Conservation (phyloP, 2,888 invertebrate species). For the Rutpela maculata region DNA sequence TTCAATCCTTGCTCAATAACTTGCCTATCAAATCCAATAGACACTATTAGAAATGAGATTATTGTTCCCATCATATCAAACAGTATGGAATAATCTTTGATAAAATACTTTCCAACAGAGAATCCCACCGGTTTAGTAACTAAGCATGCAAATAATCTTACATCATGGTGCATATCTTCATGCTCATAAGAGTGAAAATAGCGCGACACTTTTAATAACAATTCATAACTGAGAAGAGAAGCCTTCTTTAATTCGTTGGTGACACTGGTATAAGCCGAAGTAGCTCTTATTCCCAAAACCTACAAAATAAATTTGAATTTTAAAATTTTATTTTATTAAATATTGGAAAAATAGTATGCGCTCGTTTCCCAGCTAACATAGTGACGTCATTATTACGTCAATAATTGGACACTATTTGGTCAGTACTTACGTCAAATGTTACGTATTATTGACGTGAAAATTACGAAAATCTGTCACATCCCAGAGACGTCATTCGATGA, state of each 20-base stretch:
- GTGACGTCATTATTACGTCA: too few species aligned
- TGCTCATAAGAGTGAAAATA: constrained; percentile 16
- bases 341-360: too few species aligned
- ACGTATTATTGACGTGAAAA: too few species aligned
- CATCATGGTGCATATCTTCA: constrained; percentile 42
- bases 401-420: too few species aligned
- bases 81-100: constrained; percentile 45
- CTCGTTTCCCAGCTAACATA: too few species aligned
- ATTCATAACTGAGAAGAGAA: constrained; percentile 43
- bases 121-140: constrained; percentile 38
- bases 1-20: neutral
- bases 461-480: too few species aligned
- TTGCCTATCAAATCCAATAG: constrained; percentile 39
- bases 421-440: too few species aligned
- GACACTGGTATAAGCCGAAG: constrained; percentile 34
- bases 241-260: constrained; percentile 35
- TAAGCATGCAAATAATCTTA: constrained; percentile 38
- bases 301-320: neutral
- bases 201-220: constrained; percentile 41
- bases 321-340: too few species aligned
- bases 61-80: constrained; percentile 47
- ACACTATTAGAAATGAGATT: constrained; percentile 47
- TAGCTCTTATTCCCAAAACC: constrained; percentile 10
- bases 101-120: constrained; percentile 50
- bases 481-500: too few species aligned